These are phyloP conservation scores for Apotomis capreana DNA, from an alignment of 2,888 invertebrate species.

Conservation along the genomic window DNA sequence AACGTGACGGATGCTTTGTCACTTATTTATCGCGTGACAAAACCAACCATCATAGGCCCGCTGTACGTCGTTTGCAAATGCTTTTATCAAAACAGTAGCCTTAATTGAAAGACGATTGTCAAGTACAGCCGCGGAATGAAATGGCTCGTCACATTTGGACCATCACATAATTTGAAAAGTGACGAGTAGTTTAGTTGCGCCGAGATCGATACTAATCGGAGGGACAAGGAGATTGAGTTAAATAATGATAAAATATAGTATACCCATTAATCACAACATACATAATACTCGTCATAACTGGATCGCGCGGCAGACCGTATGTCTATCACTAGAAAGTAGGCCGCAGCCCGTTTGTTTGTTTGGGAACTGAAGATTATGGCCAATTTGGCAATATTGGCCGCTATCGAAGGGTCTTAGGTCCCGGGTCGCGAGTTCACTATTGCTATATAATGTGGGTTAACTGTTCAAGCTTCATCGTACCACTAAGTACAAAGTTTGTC, in stretches of 20 bases:
- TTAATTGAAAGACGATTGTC: too few relatives aligned
- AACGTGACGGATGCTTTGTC: too few relatives aligned
- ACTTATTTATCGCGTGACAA: too few relatives aligned
- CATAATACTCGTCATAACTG: not conserved
- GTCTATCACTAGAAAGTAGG: slow-evolving; percentile 46
- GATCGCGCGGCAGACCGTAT: slow-evolving; percentile 23
- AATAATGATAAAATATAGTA: not conserved
- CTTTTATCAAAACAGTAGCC: too few relatives aligned
- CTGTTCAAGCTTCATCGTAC: slow-evolving; percentile 37
- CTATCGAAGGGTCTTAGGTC: slow-evolving; percentile 71
- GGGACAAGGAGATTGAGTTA: too few relatives aligned
- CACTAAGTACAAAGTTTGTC: slow-evolving; percentile 27
- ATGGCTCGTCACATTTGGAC: too few relatives aligned
- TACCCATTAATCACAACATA: not conserved
- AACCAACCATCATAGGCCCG: too few relatives aligned
- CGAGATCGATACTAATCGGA: too few relatives aligned
- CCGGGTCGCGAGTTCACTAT: slow-evolving; percentile 63
- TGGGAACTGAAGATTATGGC: slow-evolving; percentile 41
- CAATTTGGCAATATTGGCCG: slow-evolving; percentile 61
- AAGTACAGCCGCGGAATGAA: too few relatives aligned
- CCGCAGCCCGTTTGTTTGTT: slow-evolving; percentile 47
- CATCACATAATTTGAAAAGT: too few relatives aligned
- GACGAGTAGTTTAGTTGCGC: too few relatives aligned
- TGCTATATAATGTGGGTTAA: slow-evolving; percentile 67
- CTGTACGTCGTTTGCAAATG: too few relatives aligned